These are phyloP conservation scores for Drosophila ambigua DNA, from an alignment of 1,140 invertebrate species.

Conservation along the genomic window DNA sequence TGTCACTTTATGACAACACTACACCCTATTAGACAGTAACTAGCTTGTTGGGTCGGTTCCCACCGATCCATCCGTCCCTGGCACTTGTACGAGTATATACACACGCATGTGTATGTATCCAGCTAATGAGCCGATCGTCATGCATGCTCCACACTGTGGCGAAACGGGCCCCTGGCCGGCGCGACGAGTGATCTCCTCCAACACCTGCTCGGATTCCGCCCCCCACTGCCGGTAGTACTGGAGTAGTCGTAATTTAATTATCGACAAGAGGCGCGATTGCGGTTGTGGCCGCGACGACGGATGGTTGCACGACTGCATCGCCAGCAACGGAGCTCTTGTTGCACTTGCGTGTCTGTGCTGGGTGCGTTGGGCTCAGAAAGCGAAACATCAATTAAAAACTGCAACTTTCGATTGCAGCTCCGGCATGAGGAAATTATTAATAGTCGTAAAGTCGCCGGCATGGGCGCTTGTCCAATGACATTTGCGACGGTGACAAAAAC, in stretches of 20 bases:
- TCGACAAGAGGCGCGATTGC: slow-evolving; percentile 42
- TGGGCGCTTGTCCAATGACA: slow-evolving; percentile 9
- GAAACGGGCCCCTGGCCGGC: slow-evolving; percentile 2
- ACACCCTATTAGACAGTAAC: neutral
- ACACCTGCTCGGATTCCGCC: slow-evolving; percentile 41
- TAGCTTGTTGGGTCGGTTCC: slow-evolving; percentile 5
- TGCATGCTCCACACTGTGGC: slow-evolving; percentile 5
- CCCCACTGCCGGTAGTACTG: slow-evolving; percentile 7
- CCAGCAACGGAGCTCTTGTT: slow-evolving; percentile 31
- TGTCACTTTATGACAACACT: neutral
- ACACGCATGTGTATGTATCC: neutral
- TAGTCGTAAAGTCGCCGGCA: slow-evolving; percentile 25
- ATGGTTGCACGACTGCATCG: slow-evolving; percentile 42
- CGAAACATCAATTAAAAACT: slow-evolving; percentile 71
- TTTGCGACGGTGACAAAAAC: slow-evolving; percentile 19
- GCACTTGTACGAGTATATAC: neutral
- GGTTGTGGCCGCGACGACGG: neutral
- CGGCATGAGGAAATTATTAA: slow-evolving; percentile 62
- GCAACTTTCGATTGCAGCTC: slow-evolving; percentile 64
- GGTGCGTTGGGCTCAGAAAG: slow-evolving; percentile 70
- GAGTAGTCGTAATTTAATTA: slow-evolving; percentile 63
- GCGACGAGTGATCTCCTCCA: slow-evolving; percentile 25
- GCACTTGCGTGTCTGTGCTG: slow-evolving; percentile 52
- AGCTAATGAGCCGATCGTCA: neutral
- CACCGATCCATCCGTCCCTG: neutral